Evolutionary conservation across 2,797 vertebrate genomes (phyloP).

Genomic region (Eulemur mongoz): DNA sequence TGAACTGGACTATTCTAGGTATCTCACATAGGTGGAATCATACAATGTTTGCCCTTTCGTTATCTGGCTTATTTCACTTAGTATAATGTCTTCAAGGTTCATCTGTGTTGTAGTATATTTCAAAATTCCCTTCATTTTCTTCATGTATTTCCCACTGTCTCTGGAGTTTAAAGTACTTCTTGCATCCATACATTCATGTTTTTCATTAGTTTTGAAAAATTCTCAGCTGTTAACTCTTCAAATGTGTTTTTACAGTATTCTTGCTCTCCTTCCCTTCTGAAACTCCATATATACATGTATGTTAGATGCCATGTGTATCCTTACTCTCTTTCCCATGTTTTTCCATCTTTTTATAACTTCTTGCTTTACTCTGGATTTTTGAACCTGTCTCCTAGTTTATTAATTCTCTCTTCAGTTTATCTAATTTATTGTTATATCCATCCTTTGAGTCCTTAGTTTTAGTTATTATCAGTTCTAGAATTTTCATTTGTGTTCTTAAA

Average conservation of each 20-base stretch:
- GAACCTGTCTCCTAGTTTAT: background rate
- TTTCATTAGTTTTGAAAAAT: background rate
- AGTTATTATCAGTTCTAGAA: background rate
- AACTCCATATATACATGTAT: background rate
- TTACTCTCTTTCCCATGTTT: background rate
- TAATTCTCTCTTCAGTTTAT: background rate
- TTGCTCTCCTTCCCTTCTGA: background rate
- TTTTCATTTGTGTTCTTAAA: background rate
- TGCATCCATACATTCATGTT: background rate
- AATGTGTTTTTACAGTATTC: background rate
- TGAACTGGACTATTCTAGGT: background rate
- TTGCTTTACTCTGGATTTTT: background rate
- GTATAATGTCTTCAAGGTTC: background rate
- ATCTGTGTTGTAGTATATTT: background rate
- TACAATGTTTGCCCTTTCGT: background rate
- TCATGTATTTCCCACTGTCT: background rate
- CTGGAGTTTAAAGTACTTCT: background rate
- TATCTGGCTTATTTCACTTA: background rate
- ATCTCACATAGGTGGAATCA: background rate
- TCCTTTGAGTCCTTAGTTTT: background rate
- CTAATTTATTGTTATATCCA: background rate
- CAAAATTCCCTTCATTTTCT: background rate
- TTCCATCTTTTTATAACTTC: background rate
- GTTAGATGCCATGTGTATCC: background rate
- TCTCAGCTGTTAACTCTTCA: background rate